Conservation (phyloP, 2,888 invertebrate species). For the Fissipunctia ypsillon region DNA sequence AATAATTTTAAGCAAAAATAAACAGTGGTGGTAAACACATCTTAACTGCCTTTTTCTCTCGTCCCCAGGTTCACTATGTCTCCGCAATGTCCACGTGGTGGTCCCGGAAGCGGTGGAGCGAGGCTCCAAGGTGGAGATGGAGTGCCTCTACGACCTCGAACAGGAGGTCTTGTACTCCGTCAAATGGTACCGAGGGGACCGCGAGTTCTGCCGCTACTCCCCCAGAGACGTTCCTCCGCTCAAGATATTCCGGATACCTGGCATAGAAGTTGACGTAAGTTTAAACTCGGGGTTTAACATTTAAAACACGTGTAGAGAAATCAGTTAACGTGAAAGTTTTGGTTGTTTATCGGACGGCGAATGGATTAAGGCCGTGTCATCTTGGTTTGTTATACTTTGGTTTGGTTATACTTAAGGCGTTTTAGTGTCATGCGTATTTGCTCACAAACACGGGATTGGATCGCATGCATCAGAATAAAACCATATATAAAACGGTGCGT, state of each 20-base stretch:
- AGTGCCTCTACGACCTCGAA: slow-evolving; percentile 92
- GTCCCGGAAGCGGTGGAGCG: slow-evolving; percentile 92
- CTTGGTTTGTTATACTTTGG: too few relatives aligned
- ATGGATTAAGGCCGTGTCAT: background rate
- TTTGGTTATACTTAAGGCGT: background rate
- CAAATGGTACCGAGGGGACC: slow-evolving; percentile 92
- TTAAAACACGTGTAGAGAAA: too few relatives aligned
- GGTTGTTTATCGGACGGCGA: background rate
- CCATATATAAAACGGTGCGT: too few relatives aligned
- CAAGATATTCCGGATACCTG: slow-evolving; percentile 91
- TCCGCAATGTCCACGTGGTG: slow-evolving; percentile 92
- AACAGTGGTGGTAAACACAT: too few relatives aligned
- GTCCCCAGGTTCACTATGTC: slow-evolving; percentile 79
- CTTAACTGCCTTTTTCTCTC: slow-evolving; percentile 20
- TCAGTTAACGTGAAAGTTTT: slow-evolving; percentile 10
- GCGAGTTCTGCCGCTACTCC: slow-evolving; percentile 92
- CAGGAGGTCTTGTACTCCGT: slow-evolving; percentile 92
- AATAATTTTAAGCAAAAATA: background rate
- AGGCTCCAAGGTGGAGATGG: slow-evolving; percentile 91
- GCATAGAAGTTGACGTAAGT: slow-evolving; percentile 92
- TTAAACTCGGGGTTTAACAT: slow-evolving; percentile 19
- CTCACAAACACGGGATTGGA: background rate
- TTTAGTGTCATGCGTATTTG: background rate
- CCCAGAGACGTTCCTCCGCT: slow-evolving; percentile 92
- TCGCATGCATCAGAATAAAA: too few relatives aligned